Evolutionary conservation across 2,113 vertebrate genomes (phyloP), one percentile per base, ranked within the genome.

Genomic region (Garra rufa): DNA sequence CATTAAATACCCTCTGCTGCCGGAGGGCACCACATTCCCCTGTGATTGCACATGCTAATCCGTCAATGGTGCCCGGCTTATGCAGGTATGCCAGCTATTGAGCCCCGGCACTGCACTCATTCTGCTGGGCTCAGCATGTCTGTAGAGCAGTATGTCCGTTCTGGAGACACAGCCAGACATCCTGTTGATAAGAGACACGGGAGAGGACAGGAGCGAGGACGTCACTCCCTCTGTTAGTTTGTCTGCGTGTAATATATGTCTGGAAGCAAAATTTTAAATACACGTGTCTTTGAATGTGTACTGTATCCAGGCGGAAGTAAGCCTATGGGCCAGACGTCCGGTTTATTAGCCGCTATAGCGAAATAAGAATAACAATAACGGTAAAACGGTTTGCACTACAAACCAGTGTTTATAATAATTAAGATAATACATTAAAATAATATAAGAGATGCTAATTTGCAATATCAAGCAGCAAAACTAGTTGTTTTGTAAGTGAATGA

Each of bases 1-100:
- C 3, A n/a, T 90, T 95, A 93, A 94, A 94, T 94, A 94, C 90
- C 88, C 89, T 82, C 87, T 59, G 82, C 82, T 87, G 71, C 87
- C 21, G 63, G 88, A 76, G 87, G 9, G 77, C 81, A 48, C 87
- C 88, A 85, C 85, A 85, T 89, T 92, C 90, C 91, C 89, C 87
- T 5, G 10, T 89, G 92, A 93, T 94, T 93, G 93, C 77, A 76
- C 76, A 79, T 79, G 91, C 90, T 92, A 92, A 92, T 88, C 87
- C 86, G 10, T 75, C 76, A 86, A 89, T 92, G 80, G 84, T 85
- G 44, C 61, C 44, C 10, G 87, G 75, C 90, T 92, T 92, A 92
- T 84, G 89, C 86, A 84, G 92, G 91, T 85, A 92, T 94, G 87
- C 90, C 82, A 89, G 75, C 87, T 88, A 92, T 91, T 21, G 87